These are phyloP conservation scores for Aphelocoma coerulescens DNA, from an alignment of 2,113 vertebrate species.

Conservation along the genomic window DNA sequence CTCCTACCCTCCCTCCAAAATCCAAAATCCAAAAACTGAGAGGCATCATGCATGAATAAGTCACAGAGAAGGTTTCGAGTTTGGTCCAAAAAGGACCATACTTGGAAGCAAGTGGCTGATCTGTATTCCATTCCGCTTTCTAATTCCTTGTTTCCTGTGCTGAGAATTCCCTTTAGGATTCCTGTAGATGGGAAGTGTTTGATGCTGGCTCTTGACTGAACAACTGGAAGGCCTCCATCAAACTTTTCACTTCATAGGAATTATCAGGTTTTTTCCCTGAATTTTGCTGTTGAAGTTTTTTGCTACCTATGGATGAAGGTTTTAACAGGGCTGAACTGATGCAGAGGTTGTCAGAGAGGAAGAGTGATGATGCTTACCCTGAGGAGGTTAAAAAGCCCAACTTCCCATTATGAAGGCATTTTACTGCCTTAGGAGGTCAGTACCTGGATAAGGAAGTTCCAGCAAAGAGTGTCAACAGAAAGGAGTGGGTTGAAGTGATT, in stretches of 20 bases:
- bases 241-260: neutral
- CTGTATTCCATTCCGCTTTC: neutral
- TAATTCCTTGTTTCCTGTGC: neutral
- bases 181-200: neutral
- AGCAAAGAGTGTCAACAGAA: neutral
- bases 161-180: neutral
- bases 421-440: neutral
- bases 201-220: neutral
- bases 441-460: neutral
- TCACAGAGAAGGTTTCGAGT: neutral
- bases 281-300: neutral
- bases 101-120: neutral
- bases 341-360: neutral
- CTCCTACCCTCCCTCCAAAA: rapidly evolving
- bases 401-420: neutral
- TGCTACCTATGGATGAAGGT: neutral
- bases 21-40: rapidly evolving
- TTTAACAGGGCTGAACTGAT: neutral
- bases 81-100: neutral
- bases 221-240: neutral
- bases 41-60: neutral
- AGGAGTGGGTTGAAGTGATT: neutral
- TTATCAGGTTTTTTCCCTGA: neutral
- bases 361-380: neutral
- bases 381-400: neutral